These are phyloP conservation scores for Drosophila phalerata DNA, from an alignment of 2,888 invertebrate species.

Conservation along the genomic window DNA sequence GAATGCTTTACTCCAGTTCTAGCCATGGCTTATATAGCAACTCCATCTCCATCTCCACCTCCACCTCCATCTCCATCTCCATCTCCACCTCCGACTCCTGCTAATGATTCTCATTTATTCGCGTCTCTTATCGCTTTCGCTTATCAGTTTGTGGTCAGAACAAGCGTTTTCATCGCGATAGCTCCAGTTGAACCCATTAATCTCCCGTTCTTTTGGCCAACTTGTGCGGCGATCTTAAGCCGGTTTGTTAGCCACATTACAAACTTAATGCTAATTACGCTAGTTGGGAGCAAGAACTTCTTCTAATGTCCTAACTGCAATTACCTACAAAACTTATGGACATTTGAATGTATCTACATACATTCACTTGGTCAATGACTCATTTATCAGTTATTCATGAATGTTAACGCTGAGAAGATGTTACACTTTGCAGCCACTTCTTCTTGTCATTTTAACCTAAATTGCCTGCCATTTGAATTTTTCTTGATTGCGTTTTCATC, in stretches of 20 bases:
- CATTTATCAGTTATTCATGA: constrained; percentile 12
- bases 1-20: constrained; percentile 15
- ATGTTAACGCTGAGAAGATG: neutral
- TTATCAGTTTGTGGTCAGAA: constrained; percentile 55
- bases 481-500: constrained; percentile 23
- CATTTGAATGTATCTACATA: constrained; percentile 1
- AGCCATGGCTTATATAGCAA: constrained; percentile 38
- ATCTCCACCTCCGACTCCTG: constrained; percentile 1
- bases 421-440: constrained; percentile 21
- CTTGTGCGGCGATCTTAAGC: constrained; percentile 31
- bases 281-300: neutral
- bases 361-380: constrained; percentile 6
- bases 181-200: constrained; percentile 57
- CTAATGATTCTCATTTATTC: constrained; percentile 71
- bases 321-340: constrained; percentile 4
- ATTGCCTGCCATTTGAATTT: constrained; percentile 28
- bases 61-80: neutral
- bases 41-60: neutral
- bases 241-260: constrained; percentile 6
- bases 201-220: constrained; percentile 29
- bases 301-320: constrained; percentile 3
- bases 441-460: constrained; percentile 38
- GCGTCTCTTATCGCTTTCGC: constrained; percentile 50
- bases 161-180: constrained; percentile 73
- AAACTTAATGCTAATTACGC: constrained; percentile 42